phyloP scores from a whole-genome alignment of 2,113 vertebrate species.

The Actenoides lindsayi region DNA sequence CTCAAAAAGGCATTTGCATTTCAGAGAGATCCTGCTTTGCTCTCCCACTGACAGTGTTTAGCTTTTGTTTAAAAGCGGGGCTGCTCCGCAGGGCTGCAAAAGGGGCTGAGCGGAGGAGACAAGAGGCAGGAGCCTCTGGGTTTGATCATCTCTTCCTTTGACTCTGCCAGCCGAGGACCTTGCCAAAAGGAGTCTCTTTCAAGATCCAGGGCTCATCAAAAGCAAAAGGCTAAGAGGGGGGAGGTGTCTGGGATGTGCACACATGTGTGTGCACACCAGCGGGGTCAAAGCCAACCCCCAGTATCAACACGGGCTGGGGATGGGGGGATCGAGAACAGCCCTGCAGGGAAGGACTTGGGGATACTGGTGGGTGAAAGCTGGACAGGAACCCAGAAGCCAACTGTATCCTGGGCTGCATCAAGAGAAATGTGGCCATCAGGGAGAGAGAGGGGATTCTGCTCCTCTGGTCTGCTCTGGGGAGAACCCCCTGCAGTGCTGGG shows the following conservation, averaged over 20 bases:
- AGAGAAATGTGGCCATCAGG: neutral
- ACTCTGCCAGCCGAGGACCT: neutral
- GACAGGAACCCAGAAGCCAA: too few relatives aligned
- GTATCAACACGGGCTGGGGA: neutral
- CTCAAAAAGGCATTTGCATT: slow-evolving; percentile 45
- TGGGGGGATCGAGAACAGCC: neutral
- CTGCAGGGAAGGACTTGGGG: neutral
- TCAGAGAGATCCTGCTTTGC: slow-evolving; percentile 37
- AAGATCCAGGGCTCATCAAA: neutral
- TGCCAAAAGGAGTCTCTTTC: neutral
- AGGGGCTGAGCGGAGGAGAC: neutral
- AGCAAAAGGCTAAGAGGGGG: neutral
- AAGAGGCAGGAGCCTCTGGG: slow-evolving; percentile 19
- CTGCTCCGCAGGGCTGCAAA: neutral
- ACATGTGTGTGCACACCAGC: fast-evolving
- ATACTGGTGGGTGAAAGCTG: neutral
- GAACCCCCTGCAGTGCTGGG: neutral
- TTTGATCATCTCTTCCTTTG: slow-evolving; percentile 3
- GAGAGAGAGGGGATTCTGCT: neutral
- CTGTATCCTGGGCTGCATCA: too few relatives aligned
- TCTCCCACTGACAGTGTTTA: slow-evolving; percentile 24
- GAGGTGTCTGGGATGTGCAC: neutral
- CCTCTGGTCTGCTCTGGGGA: neutral
- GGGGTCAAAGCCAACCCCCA: neutral
- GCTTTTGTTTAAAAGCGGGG: slow-evolving; percentile 31